These are phyloP conservation scores for Protobothrops mucrosquamatus DNA, from an alignment of 2,113 vertebrate species.

Conservation along the genomic window DNA sequence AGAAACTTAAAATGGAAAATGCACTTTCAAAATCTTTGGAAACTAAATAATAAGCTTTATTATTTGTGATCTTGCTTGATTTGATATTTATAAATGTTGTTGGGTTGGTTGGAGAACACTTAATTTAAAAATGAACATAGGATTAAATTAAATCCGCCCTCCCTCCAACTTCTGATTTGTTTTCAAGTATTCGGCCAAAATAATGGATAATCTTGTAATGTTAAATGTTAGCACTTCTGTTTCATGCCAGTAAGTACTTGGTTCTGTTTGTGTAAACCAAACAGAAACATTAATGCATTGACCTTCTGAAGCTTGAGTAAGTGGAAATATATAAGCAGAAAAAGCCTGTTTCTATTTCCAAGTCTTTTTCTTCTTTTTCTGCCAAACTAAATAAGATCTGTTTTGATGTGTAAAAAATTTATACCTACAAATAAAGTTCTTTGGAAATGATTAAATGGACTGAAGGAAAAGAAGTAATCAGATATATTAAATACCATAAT, in stretches of 20 bases:
- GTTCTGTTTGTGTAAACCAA: conserved; percentile 12
- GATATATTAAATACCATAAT: not conserved
- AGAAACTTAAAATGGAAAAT: not conserved
- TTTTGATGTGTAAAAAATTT: not conserved
- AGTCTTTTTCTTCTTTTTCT: not conserved
- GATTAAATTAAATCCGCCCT: no score
- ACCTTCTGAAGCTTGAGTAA: conserved; percentile 27
- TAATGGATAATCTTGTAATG: not conserved
- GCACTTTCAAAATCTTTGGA: not conserved
- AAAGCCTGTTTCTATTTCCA: not conserved
- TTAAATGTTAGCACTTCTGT: not conserved
- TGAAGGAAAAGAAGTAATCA: not conserved
- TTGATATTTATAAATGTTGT: not conserved
- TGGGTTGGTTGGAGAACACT: not conserved
- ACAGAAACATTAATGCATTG: not conserved
- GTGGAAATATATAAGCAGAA: not conserved
- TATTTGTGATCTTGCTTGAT: not conserved
- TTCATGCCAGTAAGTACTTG: not conserved
- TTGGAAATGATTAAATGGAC: not conserved
- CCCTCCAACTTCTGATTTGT: not conserved
- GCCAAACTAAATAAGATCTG: not conserved
- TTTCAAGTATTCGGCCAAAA: not conserved
- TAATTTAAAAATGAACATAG: no score
- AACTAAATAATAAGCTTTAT: not conserved
- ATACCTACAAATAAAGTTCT: not conserved